These are phyloP conservation scores for Phytoseiulus persimilis DNA, from an alignment of 2,888 invertebrate genomes.

Conservation along the genomic window DNA sequence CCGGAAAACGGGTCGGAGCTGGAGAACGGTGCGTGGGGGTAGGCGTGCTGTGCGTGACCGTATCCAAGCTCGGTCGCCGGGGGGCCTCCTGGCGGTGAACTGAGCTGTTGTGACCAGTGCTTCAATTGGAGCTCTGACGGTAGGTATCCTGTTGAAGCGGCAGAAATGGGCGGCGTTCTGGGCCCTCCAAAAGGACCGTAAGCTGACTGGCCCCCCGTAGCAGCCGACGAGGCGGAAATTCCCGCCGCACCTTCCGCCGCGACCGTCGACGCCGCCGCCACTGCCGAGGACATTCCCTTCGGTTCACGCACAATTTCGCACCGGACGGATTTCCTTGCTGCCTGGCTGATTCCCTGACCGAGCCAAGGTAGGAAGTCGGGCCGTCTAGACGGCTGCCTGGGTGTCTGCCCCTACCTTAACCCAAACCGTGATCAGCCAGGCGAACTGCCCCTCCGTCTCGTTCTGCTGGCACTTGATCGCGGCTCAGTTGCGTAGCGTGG, in stretches of 20 bases:
- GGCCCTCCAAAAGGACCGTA: background rate
- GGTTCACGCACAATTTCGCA: conserved; percentile 5
- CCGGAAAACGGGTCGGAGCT: conserved; percentile 34
- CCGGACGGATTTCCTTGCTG: background rate
- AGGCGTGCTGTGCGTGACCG: conserved; percentile 33
- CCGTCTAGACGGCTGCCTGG: background rate
- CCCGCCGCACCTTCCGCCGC: conserved; percentile 5
- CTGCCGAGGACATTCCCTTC: background rate
- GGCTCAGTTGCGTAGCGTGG: background rate
- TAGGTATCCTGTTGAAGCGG: conserved; percentile 30
- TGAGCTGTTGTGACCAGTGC: conserved; percentile 35
- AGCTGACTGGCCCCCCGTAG: background rate
- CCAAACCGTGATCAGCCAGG: background rate
- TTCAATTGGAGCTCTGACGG: conserved; percentile 36
- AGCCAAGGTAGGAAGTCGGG: background rate
- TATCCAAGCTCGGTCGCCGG: conserved; percentile 6
- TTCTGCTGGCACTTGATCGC: background rate
- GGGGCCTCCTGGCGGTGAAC: conserved; percentile 9
- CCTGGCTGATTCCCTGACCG: background rate
- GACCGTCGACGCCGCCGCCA: background rate
- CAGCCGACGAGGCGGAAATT: background rate
- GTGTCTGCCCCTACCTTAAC: background rate
- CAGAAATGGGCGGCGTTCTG: background rate
- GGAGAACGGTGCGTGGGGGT: conserved; percentile 20
- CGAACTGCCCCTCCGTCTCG: background rate